Evolutionary conservation across 2,888 invertebrate species (phyloP), one percentile per base, ranked within the genome.

Genomic region (Xestia sexstrigata): DNA sequence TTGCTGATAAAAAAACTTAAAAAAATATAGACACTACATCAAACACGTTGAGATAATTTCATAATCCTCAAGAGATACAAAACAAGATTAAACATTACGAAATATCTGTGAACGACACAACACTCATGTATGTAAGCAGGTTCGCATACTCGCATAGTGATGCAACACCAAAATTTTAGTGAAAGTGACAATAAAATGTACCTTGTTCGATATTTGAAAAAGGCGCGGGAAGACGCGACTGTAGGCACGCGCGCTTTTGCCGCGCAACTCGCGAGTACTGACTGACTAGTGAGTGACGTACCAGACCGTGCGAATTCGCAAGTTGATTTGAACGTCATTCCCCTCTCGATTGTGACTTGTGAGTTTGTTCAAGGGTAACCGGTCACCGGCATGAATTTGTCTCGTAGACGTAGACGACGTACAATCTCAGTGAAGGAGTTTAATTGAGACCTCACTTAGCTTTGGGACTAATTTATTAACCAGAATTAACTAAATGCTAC

Each of bases 161-260:
- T 86, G 86, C 81, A 87, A 88, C 76, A 58, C 39, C 69, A 70
- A 82, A 86, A 75, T 60, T 63, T 71, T 67, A 39, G 87, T 82
- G 87, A 87, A 87, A 88, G 87, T 81, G 66, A 84, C 78, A 73
- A 79, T 84, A 78, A 87, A 83, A 78, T 66, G 71, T 88, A 88
- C 86, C 88, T 86, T 86, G 79, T 78, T 78, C 66, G 70, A 78
- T 73, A 85, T 80, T 87, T 82, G 68, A 78, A 77, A 79, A 72
- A 79, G 76, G 69, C 77, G 86, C 76, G 81, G 73, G 66, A 80
- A 78, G 30, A 78, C 73, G 74, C 76, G 69, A 77, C 49, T 63
- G 58, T 62, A 66, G 55, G 20, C 82, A 88, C 87, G 74, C 74
- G 78, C 80, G 75, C 72, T 47, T 79, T 74, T 70, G 82, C 63